Base-by-base conservation (phyloP, 2,888 invertebrate genomes). In the Cosmia trapezina region DNA sequence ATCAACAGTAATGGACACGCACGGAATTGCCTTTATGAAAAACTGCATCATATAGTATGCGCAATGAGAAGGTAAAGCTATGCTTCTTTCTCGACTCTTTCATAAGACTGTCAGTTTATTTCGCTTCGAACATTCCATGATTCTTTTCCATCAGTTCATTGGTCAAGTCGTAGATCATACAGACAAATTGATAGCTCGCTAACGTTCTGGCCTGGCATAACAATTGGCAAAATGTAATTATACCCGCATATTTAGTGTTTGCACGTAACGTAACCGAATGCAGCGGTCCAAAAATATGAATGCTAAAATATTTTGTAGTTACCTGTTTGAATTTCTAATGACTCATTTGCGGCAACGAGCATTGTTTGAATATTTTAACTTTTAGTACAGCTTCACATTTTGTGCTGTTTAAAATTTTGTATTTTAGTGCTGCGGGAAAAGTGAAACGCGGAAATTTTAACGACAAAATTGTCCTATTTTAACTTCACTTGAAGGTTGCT, bases 301-400 rank as follows among this genome's bases (percentile, higher is more conserved):
- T 14, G 12, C n/a, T 45, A n/a, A 12, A 47, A 60, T 71, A 33
- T 54, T 65, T 63, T 12, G 11, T 11, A 7, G 51, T 37, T 43
- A 28, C 53, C 43, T n/a, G 53, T 43, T 77, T 63, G 49, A 45
- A 73, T 79, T 68, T 41, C 45, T 79, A 68, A 79, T 79, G 63
- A 49, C 19, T 60, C 19, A 73, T 67, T 73, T 54, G 57, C 22
- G 19, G 54, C 17, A n/a, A 53, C 49, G 45, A 54, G 54, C 28
- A 45, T 60, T 78, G 54, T 73, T 60, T 53, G 28, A 68, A 73
- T 64, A 56, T 64, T 67, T 73, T 60, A 49, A 78, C 53, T 62
- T 73, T 73, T 54, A 51, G 28, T 41, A 9, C 51, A 22, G 45
- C 76, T 45, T 49, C 41, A n/a, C 17, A 41, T 73, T 47, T 49